Conservation (phyloP, 2,888 invertebrate genomes). For the Dysmachus trigonus region DNA sequence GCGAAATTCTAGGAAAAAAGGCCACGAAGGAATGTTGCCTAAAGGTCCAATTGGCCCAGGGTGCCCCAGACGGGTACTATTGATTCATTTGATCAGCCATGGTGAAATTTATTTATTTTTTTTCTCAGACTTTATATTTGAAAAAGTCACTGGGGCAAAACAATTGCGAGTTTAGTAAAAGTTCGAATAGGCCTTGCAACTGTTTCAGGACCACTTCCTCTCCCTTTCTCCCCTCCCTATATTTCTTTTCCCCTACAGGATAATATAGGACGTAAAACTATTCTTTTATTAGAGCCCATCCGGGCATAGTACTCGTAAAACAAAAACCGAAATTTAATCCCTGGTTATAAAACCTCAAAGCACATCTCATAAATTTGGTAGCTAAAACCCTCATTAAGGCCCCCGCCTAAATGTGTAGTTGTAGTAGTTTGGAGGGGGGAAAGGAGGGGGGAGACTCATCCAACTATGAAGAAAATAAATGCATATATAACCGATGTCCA, state of each 20-base stretch:
- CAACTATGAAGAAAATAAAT: slow-evolving; percentile 37
- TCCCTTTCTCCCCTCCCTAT: too few relatives aligned
- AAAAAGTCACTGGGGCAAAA: neutral
- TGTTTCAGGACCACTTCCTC: neutral
- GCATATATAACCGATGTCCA: slow-evolving; percentile 33
- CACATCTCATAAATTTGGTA: slow-evolving; percentile 43
- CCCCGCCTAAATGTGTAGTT: neutral
- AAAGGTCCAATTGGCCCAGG: neutral
- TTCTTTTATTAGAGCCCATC: neutral
- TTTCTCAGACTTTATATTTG: neutral
- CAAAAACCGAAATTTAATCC: slow-evolving; percentile 37
- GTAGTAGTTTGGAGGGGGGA: too few relatives aligned
- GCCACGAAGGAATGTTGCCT: neutral
- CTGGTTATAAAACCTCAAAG: slow-evolving; percentile 40
- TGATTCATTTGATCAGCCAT: neutral
- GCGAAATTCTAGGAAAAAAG: neutral
- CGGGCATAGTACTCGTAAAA: neutral
- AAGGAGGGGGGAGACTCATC: neutral
- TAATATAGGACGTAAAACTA: too few relatives aligned
- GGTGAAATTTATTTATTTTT: neutral
- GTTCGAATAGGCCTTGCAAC: neutral
- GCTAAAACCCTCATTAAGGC: slow-evolving; percentile 45
- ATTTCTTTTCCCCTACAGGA: too few relatives aligned
- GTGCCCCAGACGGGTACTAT: neutral
- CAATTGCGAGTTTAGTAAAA: neutral